A percentile compares a stretch with the other conserved stretches of the same genome.
Conservation (phyloP, 2,888 invertebrate genomes). For the Hanleya hanleyi region DNA sequence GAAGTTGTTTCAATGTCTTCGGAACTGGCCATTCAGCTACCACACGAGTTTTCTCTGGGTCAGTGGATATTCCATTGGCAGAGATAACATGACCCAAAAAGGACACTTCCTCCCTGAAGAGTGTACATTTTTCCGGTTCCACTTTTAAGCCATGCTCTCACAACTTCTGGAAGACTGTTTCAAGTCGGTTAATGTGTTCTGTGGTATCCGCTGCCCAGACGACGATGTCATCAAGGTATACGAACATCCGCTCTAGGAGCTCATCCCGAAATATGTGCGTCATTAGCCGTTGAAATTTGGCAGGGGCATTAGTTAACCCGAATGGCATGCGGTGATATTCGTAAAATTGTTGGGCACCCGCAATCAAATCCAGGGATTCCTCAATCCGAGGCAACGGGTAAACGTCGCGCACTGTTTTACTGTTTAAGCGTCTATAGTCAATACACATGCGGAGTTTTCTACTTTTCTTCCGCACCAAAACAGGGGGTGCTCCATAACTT, state of each 20-base stretch:
- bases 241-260: not conserved
- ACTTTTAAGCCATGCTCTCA: not conserved
- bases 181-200: not conserved
- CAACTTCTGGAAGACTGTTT: not conserved
- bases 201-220: not conserved
- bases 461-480: not conserved
- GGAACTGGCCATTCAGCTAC: not conserved
- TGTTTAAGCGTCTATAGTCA: not conserved
- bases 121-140: not conserved
- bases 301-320: constrained; percentile 29
- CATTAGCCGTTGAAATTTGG: constrained; percentile 35
- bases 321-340: constrained; percentile 34
- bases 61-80: not conserved
- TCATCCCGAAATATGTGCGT: not conserved
- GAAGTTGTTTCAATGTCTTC: not conserved
- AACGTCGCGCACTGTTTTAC: constrained; percentile 4
- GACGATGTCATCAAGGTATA: not conserved
- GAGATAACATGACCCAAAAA: not conserved
- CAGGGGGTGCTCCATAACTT: not conserved
- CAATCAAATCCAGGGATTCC: constrained; percentile 25
- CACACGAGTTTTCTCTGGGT: not conserved
- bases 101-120: not conserved
- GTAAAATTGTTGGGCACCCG: constrained; percentile 24
- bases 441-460: not conserved
- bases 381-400: constrained; percentile 7